These are phyloP conservation scores for Barbus barbus DNA, from an alignment of 2,113 vertebrate species.

Conservation along the genomic window DNA sequence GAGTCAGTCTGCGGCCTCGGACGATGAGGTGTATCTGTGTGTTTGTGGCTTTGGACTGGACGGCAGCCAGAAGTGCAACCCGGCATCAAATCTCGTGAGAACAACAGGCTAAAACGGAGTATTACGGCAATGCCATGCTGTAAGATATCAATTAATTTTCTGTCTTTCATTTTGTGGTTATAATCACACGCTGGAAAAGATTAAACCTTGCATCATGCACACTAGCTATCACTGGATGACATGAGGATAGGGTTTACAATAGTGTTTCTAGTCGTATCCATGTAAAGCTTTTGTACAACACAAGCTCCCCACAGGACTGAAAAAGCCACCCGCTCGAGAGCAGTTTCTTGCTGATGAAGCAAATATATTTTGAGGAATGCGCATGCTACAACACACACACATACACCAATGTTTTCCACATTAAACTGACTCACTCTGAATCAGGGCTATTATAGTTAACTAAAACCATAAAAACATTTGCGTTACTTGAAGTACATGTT, in stretches of 20 bases:
- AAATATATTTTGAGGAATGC: constrained; percentile 51
- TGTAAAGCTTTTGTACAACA: no score
- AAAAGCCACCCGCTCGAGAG: constrained; percentile 27
- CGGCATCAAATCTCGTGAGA: constrained; percentile 50
- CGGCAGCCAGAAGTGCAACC: constrained; percentile 31
- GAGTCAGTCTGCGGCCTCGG: neutral
- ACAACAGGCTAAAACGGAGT: constrained; percentile 29
- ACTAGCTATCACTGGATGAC: neutral
- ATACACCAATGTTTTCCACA: constrained; percentile 8
- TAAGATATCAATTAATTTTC: neutral
- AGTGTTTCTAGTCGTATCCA: neutral
- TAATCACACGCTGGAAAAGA: neutral
- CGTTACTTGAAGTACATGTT: no score
- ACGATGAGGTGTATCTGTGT: constrained; percentile 7
- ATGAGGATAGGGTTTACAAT: neutral
- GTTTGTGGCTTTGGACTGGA: constrained; percentile 29
- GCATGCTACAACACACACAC: constrained; percentile 12
- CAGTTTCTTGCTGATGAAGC: constrained; percentile 50
- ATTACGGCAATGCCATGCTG: constrained; percentile 22
- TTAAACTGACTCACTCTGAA: constrained; percentile 18
- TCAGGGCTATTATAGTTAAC: no score
- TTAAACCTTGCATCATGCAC: neutral
- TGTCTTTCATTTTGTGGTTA: no score
- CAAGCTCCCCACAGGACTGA: constrained; percentile 38
- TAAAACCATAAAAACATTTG: no score